Base-by-base conservation (phyloP, 2,888 invertebrate species). In the Lagria hirta region DNA sequence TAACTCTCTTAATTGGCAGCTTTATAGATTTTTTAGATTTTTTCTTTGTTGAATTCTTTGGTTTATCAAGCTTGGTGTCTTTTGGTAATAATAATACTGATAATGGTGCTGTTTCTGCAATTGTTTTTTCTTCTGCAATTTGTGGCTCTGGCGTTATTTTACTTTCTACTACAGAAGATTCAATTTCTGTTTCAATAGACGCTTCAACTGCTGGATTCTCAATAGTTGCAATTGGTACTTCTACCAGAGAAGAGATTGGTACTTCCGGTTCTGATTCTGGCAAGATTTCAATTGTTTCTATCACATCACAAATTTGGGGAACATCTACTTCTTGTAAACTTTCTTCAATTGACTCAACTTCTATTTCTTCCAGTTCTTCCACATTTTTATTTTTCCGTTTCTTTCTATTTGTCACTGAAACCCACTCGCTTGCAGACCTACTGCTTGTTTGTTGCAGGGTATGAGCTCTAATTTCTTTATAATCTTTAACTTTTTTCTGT, bases 361-460 rank as follows among this genome's bases (percentile, higher is more conserved):
- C 52, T 11, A 34, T 13, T 22, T 49, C 36, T 11, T 57, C 54
- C 6, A 26, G 51, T 35, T 64, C 66, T 34, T 64, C 62, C 1
- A 51, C 27, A 11, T 48, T 57, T 38, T 63, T 64, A 43, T 64
- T 67, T 46, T 69, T 70, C 10, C 71, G 60, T 43, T 70, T 71
- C 51, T 73, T 72, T 20, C 66, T 58, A 42, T 51, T 70, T 3
- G 68, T 67, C 3, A 73, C 73, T 0, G 70, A 61, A 21, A 72
- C 71, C 73, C 73, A 73, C 51, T 68, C 64, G 38, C 60, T 61
- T 23, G 23, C 15, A 5, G 29, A 30, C 13, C 13, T 44, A 35
- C 13, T 26, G 27, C 23, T 17, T 34, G 15, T 18, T 29, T 30
- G 26, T 18, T 36, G 12, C 11, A 16, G 3, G 14, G 20, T 8